These are phyloP conservation scores for Coleophora flavipennella DNA, from an alignment of 2,888 invertebrate genomes.

Conservation along the genomic window DNA sequence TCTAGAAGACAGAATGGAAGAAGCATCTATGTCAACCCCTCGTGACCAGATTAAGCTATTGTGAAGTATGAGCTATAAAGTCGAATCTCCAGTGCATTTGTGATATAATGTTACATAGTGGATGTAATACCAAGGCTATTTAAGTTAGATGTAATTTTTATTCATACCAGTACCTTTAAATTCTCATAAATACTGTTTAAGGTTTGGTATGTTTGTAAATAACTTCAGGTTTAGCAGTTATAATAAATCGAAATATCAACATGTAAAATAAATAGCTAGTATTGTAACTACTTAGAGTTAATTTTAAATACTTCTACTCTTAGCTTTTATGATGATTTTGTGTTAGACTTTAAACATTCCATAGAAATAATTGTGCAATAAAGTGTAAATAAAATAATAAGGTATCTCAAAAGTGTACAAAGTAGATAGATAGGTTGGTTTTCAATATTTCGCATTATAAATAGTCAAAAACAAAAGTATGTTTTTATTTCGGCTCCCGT, in stretches of 20 bases:
- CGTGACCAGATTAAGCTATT: constrained; percentile 35
- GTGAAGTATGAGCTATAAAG: constrained; percentile 8
- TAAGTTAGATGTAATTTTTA: constrained; percentile 20
- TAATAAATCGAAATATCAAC: too few relatives aligned
- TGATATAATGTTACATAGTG: constrained; percentile 30
- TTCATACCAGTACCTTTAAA: constrained; percentile 41
- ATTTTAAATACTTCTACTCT: too few relatives aligned
- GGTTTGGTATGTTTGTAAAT: constrained; percentile 8
- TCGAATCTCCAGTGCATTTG: constrained; percentile 51
- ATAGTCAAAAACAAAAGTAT: too few relatives aligned
- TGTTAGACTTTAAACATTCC: constrained; percentile 53
- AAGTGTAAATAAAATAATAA: constrained; percentile 30
- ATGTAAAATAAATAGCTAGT: too few relatives aligned
- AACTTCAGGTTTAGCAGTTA: constrained; percentile 1
- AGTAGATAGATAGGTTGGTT: constrained; percentile 10
- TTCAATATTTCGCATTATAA: too few relatives aligned
- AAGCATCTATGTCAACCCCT: constrained; percentile 35
- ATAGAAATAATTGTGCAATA: constrained; percentile 61
- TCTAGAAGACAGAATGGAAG: constrained; percentile 49
- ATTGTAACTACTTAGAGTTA: too few relatives aligned
- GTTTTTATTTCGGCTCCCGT: too few relatives aligned
- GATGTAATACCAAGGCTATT: constrained; percentile 35
- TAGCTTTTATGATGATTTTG: constrained; percentile 10
- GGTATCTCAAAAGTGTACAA: constrained; percentile 26
- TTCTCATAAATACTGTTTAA: constrained; percentile 24